Evolutionary conservation across 2,888 invertebrate species (phyloP), one percentile per base, ranked within the genome.

Genomic region (Clostera curtula): DNA sequence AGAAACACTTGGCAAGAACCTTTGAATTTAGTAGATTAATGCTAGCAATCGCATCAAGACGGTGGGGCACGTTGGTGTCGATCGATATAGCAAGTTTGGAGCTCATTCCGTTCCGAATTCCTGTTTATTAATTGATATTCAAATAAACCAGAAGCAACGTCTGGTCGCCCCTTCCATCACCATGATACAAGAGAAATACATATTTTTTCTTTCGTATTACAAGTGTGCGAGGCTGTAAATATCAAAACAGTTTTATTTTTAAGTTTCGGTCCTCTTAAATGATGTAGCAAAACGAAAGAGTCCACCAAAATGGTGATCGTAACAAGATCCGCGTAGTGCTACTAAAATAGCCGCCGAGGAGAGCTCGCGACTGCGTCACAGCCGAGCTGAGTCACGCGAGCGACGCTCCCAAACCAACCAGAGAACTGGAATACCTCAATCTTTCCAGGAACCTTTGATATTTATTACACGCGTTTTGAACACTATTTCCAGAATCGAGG

Each of bases 271-370:
- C 20, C 22, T 34, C 34, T 25, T 22, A 12, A 23, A 23, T 35
- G 25, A 21, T 37, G 23, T 32, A 27, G 25, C 18, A 31, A 40
- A 40, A 29, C 37, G 34, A 38, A 43, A 46, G 48, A 46, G 51
- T 49, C 39, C 53, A 65, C 68, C 43, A 59, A 79, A 74, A 74
- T 65, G 67, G 75, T 50, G 56, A 55, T 56, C 58, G 80, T 77
- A 80, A 80, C 60, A 61, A 70, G 76, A 80, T 77, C 62, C 67
- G 71, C 59, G 63, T 40, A 44, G 52, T 47, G 40, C 44, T 40
- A 54, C 64, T 34, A 46, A 69, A 71, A 71, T 70, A 69, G 61
- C 49, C 41, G 43, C 46, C 53, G 54, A 52, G 45, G 49, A 48
- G n/a, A 10, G 12, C 20, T 20, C 20, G 50, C 49, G 44, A 43